phyloP scores from a whole-genome alignment of 1,140 invertebrate species.

The Polypedilum pembai region DNA sequence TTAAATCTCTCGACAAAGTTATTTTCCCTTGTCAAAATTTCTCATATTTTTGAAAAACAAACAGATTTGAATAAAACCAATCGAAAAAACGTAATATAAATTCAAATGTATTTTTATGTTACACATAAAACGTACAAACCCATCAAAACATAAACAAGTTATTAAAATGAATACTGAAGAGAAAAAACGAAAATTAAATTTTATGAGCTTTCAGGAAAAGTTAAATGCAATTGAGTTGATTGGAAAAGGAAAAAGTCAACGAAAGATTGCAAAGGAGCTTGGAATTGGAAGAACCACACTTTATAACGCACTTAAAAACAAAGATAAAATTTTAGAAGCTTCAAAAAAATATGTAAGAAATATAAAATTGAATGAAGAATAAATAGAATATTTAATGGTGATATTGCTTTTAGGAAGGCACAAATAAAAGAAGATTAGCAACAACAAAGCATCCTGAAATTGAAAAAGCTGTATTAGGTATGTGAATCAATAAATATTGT shows the following conservation, averaged over 20 bases:
- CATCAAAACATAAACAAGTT: too few species aligned
- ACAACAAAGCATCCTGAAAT: background rate
- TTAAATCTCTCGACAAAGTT: too few species aligned
- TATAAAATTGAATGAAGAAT: too few species aligned
- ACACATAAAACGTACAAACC: too few species aligned
- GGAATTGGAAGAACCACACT: background rate
- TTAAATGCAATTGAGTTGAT: background rate
- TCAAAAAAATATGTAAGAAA: background rate
- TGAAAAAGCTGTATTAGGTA: background rate
- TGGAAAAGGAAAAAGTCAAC: background rate
- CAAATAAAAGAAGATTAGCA: background rate
- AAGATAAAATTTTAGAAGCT: constrained; percentile 1
- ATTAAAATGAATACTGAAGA: background rate
- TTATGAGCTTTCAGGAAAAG: background rate
- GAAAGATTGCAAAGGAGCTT: background rate
- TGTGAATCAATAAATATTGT: too few species aligned
- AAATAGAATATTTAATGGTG: too few species aligned
- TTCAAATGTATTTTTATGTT: too few species aligned
- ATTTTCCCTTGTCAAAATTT: too few species aligned
- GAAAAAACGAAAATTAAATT: background rate
- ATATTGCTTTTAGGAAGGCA: background rate
- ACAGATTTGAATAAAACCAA: too few species aligned
- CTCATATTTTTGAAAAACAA: too few species aligned
- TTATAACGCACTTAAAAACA: background rate
- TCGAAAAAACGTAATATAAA: too few species aligned